Percentiles rank a stretch among this genome's conserved stretches.
phyloP scores from a whole-genome alignment of 2,113 vertebrate species.

The Ochotona princeps region DNA sequence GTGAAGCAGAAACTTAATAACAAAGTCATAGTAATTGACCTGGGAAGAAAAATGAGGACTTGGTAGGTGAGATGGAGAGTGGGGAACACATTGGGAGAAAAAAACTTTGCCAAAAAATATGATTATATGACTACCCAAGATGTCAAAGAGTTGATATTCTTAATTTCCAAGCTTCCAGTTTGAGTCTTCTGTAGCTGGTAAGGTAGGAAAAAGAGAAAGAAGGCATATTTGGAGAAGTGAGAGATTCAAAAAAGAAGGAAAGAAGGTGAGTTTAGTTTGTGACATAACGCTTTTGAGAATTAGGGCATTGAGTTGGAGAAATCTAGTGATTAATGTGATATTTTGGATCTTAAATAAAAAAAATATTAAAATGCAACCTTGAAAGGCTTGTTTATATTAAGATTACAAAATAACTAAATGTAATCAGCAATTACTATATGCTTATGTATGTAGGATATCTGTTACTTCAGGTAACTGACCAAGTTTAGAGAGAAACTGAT shows the following conservation, averaged over 20 bases:
- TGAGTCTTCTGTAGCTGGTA: not conserved
- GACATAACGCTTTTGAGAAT: not conserved
- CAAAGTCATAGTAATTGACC: not conserved
- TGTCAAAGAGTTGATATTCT: not conserved
- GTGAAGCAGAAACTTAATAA: not conserved
- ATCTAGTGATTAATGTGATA: not conserved
- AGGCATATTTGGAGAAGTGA: not conserved
- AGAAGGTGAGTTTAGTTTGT: not conserved
- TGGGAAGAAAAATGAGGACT: not conserved
- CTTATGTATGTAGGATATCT: not conserved
- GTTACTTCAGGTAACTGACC: not conserved
- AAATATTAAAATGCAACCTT: not conserved
- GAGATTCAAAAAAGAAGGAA: not conserved
- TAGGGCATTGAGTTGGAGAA: not conserved
- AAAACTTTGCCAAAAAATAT: not conserved
- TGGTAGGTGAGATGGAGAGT: not conserved
- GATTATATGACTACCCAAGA: not conserved
- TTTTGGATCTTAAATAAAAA: not conserved
- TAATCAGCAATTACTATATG: not conserved
- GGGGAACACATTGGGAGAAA: not conserved
- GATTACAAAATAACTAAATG: not conserved
- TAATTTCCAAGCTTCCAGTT: not conserved
- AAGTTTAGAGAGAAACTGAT: not conserved
- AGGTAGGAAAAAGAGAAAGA: not conserved
- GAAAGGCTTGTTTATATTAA: not conserved